These are phyloP conservation scores for Potamilus streckersoni DNA, from an alignment of 1,140 invertebrate genomes.

Conservation along the genomic window DNA sequence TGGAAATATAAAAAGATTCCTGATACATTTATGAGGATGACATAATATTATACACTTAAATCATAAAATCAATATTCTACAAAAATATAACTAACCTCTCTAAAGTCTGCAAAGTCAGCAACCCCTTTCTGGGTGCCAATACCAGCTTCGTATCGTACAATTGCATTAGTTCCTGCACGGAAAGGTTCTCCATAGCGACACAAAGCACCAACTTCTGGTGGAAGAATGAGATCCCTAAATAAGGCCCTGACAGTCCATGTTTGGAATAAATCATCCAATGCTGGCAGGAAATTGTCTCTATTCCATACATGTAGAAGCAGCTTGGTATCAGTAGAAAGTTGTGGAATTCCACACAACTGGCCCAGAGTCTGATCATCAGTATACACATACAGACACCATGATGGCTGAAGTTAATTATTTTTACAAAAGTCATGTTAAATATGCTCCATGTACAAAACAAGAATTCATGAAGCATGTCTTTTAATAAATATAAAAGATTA, in stretches of 20 bases:
- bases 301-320: constrained; percentile 34
- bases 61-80: too few relatives aligned
- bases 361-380: constrained; percentile 7
- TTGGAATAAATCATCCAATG: constrained; percentile 9
- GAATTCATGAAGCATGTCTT: neutral
- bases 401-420: constrained; percentile 9
- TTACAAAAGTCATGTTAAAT: too few relatives aligned
- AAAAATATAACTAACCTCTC: constrained; percentile 13
- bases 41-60: too few relatives aligned
- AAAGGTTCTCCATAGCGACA: constrained; percentile 39
- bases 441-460: neutral
- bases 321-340: constrained; percentile 10
- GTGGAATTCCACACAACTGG: constrained; percentile 33
- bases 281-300: constrained; percentile 29
- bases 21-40: too few relatives aligned
- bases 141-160: constrained; percentile 37
- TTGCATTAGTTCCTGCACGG: constrained; percentile 31
- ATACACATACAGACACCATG: constrained; percentile 26
- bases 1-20: too few relatives aligned
- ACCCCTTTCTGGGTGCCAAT: constrained; percentile 11
- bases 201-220: constrained; percentile 10
- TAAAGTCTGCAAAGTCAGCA: constrained; percentile 17
- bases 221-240: constrained; percentile 30
- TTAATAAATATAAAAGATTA: too few relatives aligned
- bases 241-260: constrained; percentile 22